Evolutionary conservation across 2,797 vertebrate genomes (phyloP), one percentile per base, ranked within the genome.

Genomic region (Catostomus latipinnis): DNA sequence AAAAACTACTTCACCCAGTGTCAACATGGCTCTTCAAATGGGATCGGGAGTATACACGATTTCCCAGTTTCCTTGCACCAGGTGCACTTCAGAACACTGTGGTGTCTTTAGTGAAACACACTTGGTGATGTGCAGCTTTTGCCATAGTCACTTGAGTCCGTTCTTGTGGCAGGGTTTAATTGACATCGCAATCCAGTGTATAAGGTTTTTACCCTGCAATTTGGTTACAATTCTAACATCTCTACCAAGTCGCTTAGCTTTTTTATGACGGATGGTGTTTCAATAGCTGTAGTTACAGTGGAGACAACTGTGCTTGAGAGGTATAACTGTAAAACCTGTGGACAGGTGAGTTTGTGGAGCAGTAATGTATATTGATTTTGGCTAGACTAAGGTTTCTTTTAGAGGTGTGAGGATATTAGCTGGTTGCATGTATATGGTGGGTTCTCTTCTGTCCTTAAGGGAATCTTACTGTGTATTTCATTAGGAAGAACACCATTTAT

Each of bases 161-260:
- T 86, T 75, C 63, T 83, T 76, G 67, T 79, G 84, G 74, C 70
- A 76, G 53, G 22, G 73, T 80, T 78, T 86, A 48, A 82, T 71
- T 76, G 71, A 80, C 57, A 71, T 67, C 57, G 73, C 56, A 80
- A 81, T 88, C 86, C 87, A 87, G 87, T 88, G 84, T 86, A 84
- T 84, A 73, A 71, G 65, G 50, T 66, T 74, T 68, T 69, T 43
- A 69, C 66, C 74, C 69, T 70, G 66, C 43, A 65, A 81, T 86
- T 87, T 86, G 85, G 78, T 87, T 83, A 78, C 81, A 81, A 78
- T 82, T 82, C 58, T 57, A 70, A 54, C 48, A 45, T 53, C 60
- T 69, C 22, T 62, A 49, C 73, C 4, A 48, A 56, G 5, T 48
- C 8, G 18, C 76, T 46, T 1, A 60, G 56, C 49, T 71, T 2